These are phyloP conservation scores for Boloria euphrosyne DNA, from an alignment of 2,888 invertebrate species.

Conservation along the genomic window DNA sequence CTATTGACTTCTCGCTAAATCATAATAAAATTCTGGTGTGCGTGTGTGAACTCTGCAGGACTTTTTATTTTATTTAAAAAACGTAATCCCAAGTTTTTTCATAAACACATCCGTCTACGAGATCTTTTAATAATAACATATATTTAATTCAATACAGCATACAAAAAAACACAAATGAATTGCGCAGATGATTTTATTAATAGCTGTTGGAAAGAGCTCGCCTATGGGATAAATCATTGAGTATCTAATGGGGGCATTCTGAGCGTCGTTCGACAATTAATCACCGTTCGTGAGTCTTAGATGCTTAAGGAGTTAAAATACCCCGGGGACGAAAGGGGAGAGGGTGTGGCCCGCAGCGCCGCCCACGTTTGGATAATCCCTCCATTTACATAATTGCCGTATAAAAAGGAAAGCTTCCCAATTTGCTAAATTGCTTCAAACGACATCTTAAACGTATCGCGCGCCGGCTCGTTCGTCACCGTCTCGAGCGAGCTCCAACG, in stretches of 20 bases:
- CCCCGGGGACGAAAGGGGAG: slow-evolving; percentile 69
- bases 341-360: slow-evolving; percentile 72
- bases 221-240: slow-evolving; percentile 74
- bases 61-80: too few species aligned
- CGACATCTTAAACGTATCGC: slow-evolving; percentile 67
- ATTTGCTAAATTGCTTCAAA: slow-evolving; percentile 82
- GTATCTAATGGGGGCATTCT: slow-evolving; percentile 59
- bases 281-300: slow-evolving; percentile 74
- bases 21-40: too few species aligned
- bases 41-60: too few species aligned
- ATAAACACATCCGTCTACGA: neutral
- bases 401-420: slow-evolving; percentile 81
- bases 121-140: neutral
- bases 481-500: slow-evolving; percentile 39
- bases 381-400: slow-evolving; percentile 83
- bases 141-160: neutral
- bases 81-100: too few species aligned
- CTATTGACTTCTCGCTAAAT: too few species aligned
- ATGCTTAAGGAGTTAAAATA: slow-evolving; percentile 62
- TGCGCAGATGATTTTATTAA: neutral
- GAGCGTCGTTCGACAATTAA: slow-evolving; percentile 67
- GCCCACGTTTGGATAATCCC: slow-evolving; percentile 79
- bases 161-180: slow-evolving; percentile 16
- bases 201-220: slow-evolving; percentile 43
- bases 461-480: slow-evolving; percentile 52